Base-by-base conservation (phyloP, 1,140 invertebrate genomes). In the Atopsyche davidsoni region DNA sequence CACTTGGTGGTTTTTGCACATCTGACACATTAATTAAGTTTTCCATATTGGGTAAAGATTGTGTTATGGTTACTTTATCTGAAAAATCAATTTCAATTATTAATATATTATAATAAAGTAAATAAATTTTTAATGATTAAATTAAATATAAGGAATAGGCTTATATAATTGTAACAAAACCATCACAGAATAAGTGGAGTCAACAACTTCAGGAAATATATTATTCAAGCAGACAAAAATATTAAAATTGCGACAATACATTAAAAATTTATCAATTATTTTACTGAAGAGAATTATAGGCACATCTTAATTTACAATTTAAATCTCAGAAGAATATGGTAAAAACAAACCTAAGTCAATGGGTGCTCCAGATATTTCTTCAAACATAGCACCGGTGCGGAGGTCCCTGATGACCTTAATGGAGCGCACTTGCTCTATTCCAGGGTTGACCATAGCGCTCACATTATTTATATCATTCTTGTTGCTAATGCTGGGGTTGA, bases 321-420 rank as follows among this genome's bases (percentile, higher is more conserved):
- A n/a, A n/a, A 41, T 17, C 19, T 39, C 16, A 2, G 25, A 28
- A 3, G 9, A 23, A 34, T n/a, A n/a, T n/a, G n/a, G 7, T 28
- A 22, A 38, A 38, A n/a, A 32, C 34, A 17, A 46, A 57, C 55
- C 51, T 28, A 41, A 10, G 39, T 57, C 55, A 21, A 46, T 38
- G 38, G 53, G 40, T 18, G 51, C 21, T 51, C 56, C 60, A 4
- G 51, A 39, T 0, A 55, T 58, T 48, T 74, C 70, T 58, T 58
- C 51, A 55, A 75, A 77, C 69, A 76, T 76, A 14, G 69, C 73
- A 6, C 73, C 75, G 32, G 66, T 76, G 44, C 78, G 71, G 10
- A 79, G 59, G 60, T 79, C 77, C 43, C 75, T 59, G 23, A 58
- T 40, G 13, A 58, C 55, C 48, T 58, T 58, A 39, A 58, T 54